These are phyloP conservation scores for Psephotus haematonotus DNA, from an alignment of 2,113 vertebrate genomes.

Conservation along the genomic window DNA sequence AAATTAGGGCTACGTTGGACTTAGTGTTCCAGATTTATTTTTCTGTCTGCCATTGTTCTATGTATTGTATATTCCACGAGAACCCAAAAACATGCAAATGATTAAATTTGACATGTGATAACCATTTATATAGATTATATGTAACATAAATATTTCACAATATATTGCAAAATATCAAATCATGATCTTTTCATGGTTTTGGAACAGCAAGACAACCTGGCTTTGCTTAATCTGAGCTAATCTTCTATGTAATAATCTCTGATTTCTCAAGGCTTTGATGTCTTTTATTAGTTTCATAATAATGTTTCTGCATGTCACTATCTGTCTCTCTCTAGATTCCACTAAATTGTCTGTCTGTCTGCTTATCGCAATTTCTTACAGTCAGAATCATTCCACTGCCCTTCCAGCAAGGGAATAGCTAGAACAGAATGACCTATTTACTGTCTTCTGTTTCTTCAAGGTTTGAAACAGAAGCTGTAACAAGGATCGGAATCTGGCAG, in stretches of 20 bases:
- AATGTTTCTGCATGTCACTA: background rate
- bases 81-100: background rate
- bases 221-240: background rate
- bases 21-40: background rate
- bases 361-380: background rate
- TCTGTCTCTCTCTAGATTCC: slow-evolving; percentile 1
- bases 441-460: background rate
- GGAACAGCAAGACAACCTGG: background rate
- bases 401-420: background rate
- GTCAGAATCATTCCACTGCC: background rate
- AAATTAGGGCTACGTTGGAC: background rate
- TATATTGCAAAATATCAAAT: background rate
- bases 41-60: background rate
- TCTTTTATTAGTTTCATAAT: background rate
- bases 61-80: background rate
- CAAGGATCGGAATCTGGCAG: background rate
- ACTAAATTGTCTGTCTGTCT: background rate
- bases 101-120: background rate
- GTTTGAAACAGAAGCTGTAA: background rate
- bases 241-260: background rate
- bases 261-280: background rate
- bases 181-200: background rate
- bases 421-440: background rate
- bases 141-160: background rate
- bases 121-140: too few species aligned